phyloP scores from a whole-genome alignment of 2,888 invertebrate species.

The Platycnemis pennipes region DNA sequence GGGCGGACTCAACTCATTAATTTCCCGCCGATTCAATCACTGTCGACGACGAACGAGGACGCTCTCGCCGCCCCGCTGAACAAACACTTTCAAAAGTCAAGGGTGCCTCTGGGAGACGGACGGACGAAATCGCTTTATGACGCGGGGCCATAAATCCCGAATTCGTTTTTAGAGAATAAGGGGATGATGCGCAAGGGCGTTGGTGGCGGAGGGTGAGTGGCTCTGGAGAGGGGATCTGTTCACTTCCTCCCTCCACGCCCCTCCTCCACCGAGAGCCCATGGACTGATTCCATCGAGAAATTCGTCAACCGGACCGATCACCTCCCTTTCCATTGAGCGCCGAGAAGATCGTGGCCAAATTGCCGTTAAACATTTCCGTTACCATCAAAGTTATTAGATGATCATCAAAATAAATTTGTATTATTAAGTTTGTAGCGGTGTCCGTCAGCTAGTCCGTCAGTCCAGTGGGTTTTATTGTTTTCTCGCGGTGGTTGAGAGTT shows the following conservation, averaged over 20 bases:
- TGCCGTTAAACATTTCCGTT: no score
- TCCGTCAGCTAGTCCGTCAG: no score
- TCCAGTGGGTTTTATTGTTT: no score
- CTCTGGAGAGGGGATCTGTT: not conserved
- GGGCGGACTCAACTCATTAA: not conserved
- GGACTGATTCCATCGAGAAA: not conserved
- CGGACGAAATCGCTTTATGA: not conserved
- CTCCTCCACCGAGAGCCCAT: not conserved
- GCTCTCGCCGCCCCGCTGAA: not conserved
- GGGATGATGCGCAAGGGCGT: not conserved
- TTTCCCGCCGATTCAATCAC: not conserved
- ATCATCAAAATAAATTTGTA: no score
- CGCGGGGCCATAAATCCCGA: not conserved
- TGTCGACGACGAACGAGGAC: not conserved
- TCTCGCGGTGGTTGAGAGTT: no score
- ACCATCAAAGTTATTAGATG: no score
- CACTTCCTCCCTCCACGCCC: not conserved
- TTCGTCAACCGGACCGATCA: not conserved
- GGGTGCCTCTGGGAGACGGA: not conserved
- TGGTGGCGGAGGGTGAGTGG: not conserved
- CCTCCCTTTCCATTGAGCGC: not conserved
- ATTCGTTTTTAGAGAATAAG: not conserved
- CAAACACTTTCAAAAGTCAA: constrained; percentile 10
- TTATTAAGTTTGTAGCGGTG: no score
- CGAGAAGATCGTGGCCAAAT: no score